A percentile compares a stretch with the other conserved stretches of the same genome.
Evolutionary conservation across 2,113 vertebrate species (phyloP).

Genomic region (Crotalus helleri): DNA sequence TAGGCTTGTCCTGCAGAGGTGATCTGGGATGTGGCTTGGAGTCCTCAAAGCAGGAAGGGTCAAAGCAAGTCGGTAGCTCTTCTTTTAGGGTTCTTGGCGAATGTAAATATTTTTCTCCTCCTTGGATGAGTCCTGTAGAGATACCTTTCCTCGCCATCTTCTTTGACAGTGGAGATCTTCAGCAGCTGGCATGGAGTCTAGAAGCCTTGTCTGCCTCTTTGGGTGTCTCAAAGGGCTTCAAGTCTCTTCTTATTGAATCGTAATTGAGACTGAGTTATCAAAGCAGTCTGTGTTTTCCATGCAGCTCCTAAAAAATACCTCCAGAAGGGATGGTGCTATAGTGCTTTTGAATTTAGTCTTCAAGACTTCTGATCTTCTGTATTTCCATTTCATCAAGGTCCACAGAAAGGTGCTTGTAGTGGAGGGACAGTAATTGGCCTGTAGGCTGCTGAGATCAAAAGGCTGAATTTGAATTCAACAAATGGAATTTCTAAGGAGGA

Average conservation of each 20-base stretch:
- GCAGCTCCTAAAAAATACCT: not conserved
- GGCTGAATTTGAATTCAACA: not conserved
- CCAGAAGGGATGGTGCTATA: not conserved
- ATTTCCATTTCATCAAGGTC: not conserved
- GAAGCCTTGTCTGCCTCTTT: not conserved
- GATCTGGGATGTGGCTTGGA: not conserved
- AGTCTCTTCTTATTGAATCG: not conserved
- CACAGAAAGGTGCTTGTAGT: not conserved
- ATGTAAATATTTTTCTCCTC: not conserved
- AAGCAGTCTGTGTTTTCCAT: not conserved
- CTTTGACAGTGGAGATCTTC: not conserved
- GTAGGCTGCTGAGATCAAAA: not conserved
- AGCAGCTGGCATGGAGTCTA: not conserved
- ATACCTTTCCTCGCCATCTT: not conserved
- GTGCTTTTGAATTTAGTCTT: not conserved
- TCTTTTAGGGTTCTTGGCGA: not conserved
- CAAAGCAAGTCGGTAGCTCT: not conserved
- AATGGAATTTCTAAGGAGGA: not conserved
- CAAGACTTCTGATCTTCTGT: not conserved
- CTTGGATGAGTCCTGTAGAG: not conserved
- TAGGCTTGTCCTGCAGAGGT: not conserved
- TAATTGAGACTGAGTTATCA: not conserved
- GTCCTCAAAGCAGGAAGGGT: not conserved
- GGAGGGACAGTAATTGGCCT: not conserved
- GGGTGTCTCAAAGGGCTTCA: not conserved